Percentiles rank a stretch among this genome's conserved stretches.
Evolutionary conservation across 2,888 invertebrate species (phyloP).

Genomic region (Andrena hattorfiana): DNA sequence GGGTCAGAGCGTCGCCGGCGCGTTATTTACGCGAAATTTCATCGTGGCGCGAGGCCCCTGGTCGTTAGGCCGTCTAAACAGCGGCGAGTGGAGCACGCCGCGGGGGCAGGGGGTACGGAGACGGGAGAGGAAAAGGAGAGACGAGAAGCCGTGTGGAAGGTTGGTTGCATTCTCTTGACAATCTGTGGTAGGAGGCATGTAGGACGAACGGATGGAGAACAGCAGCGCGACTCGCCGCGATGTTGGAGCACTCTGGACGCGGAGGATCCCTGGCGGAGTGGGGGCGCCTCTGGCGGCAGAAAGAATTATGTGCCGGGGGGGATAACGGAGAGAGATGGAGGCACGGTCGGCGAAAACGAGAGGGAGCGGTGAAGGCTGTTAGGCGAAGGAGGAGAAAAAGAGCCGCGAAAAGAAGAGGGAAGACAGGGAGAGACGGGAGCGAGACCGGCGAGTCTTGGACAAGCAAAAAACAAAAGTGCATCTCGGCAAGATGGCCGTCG

Average conservation of each 20-base stretch:
- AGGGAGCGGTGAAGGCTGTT: conserved; percentile 26
- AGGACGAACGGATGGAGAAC: conserved; percentile 83
- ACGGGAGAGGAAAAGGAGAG: conserved; percentile 55
- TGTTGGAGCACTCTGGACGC: conserved; percentile 51
- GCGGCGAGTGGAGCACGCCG: conserved; percentile 2
- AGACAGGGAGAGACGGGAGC: conserved; percentile 58
- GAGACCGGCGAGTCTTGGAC: conserved; percentile 75
- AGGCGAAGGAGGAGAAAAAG: conserved; percentile 37
- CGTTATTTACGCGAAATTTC: conserved; percentile 29
- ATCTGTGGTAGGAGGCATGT: conserved; percentile 83
- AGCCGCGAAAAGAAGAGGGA: conserved; percentile 37
- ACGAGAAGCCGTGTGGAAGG: conserved; percentile 71
- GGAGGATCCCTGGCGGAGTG: conserved; percentile 62
- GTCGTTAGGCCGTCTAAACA: conserved; percentile 25
- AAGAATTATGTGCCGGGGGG: conserved; percentile 37
- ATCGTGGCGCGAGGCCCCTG: neutral
- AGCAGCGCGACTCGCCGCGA: conserved; percentile 64
- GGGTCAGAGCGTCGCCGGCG: neutral
- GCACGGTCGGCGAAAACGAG: conserved; percentile 15
- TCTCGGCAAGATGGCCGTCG: conserved; percentile 83
- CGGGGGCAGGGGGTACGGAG: conserved; percentile 42
- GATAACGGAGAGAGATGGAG: conserved; percentile 43
- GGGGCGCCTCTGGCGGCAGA: conserved; percentile 45
- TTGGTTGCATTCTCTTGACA: conserved; percentile 79
- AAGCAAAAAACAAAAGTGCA: conserved; percentile 83